phyloP scores from a whole-genome alignment of 2,888 invertebrate species.

The Sisyra terminalis region DNA sequence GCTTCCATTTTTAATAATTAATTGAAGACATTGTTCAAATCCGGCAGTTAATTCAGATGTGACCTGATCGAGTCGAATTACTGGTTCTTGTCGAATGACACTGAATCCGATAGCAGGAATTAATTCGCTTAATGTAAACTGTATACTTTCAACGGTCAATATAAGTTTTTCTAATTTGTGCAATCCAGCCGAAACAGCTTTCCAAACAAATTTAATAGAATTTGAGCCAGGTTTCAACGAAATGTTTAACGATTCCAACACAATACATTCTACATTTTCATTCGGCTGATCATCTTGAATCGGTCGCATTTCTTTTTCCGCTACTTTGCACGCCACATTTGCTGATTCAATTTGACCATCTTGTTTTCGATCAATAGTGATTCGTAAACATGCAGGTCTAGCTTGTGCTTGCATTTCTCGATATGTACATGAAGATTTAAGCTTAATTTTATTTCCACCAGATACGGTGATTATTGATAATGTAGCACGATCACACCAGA shows the following conservation, averaged over 20 bases:
- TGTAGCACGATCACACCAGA: constrained; percentile 42
- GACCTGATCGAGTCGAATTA: constrained; percentile 32
- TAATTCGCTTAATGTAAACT: constrained; percentile 51
- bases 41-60: constrained; percentile 64
- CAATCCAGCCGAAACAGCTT: constrained; percentile 46
- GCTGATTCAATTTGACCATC: constrained; percentile 63
- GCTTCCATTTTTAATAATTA: constrained; percentile 66
- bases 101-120: constrained; percentile 33
- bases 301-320: constrained; percentile 3
- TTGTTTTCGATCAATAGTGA: constrained; percentile 57
- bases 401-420: constrained; percentile 34
- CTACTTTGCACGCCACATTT: constrained; percentile 45
- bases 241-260: constrained; percentile 1
- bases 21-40: constrained; percentile 56
- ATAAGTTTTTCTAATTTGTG: constrained; percentile 58
- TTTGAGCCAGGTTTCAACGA: constrained; percentile 44
- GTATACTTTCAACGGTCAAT: constrained; percentile 45
- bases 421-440: constrained; percentile 6
- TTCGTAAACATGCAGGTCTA: too few relatives aligned
- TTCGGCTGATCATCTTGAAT: not conserved
- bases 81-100: constrained; percentile 24
- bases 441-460: not conserved
- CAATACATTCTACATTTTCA: not conserved
- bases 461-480: constrained; percentile 37
- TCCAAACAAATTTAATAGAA: constrained; percentile 38